phyloP scores from a whole-genome alignment of 2,113 vertebrate species.

The Seriola dumerili region DNA sequence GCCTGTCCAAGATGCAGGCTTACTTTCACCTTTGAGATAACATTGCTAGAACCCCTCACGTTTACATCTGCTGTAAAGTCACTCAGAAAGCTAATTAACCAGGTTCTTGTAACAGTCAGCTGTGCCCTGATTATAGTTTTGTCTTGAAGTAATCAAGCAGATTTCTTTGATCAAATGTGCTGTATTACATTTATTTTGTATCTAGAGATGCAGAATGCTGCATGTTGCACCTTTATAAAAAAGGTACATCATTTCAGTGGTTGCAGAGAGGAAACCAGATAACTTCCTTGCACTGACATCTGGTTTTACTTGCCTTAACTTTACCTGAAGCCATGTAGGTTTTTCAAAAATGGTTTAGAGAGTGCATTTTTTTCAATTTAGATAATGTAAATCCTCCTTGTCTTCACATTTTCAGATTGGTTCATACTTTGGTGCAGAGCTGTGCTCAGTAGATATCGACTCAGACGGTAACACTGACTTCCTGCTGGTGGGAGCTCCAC shows the following conservation, averaged over 20 bases:
- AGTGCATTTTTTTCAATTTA: background rate
- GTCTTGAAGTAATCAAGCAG: background rate
- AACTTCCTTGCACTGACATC: slow-evolving; percentile 8
- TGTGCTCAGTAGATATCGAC: slow-evolving; percentile 86
- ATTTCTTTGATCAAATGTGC: background rate
- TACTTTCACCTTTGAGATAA: background rate
- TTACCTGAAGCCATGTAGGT: background rate
- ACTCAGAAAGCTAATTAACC: background rate
- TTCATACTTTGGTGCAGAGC: slow-evolving; percentile 89
- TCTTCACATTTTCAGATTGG: slow-evolving; percentile 83
- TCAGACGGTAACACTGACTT: slow-evolving; percentile 85
- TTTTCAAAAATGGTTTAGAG: background rate
- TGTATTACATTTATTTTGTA: background rate
- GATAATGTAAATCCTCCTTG: background rate
- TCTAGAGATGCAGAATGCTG: background rate
- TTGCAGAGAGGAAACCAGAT: slow-evolving; percentile 22
- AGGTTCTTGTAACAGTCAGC: background rate
- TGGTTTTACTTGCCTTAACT: background rate
- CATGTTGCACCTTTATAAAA: background rate
- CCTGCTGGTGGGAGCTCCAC: slow-evolving; percentile 87
- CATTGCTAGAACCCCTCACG: background rate
- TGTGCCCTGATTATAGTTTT: background rate
- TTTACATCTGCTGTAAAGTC: background rate
- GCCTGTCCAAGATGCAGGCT: background rate
- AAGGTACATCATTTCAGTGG: background rate